phyloP scores from a whole-genome alignment of 2,888 invertebrate species.

The Mactromeris polynyma region DNA sequence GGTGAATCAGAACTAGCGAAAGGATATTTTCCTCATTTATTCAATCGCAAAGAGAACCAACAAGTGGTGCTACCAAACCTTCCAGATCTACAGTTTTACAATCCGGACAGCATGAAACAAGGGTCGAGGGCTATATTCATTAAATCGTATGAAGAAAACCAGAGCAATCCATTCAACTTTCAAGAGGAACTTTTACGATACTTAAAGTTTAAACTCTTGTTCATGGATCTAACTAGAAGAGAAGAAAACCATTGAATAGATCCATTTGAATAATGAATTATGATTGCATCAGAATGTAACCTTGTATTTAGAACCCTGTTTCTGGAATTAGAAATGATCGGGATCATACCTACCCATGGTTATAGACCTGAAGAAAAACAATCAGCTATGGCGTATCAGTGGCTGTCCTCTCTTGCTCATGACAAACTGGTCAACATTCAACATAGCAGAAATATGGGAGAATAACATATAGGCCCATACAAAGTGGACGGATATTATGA shows the following conservation, averaged over 20 bases:
- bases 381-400: conserved; percentile 50
- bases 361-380: conserved; percentile 49
- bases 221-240: not conserved
- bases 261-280: conserved; percentile 56
- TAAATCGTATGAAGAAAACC: conserved; percentile 32
- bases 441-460: conserved; percentile 32
- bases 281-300: conserved; percentile 59
- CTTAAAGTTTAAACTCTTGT: not conserved
- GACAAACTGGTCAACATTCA: conserved; percentile 22
- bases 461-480: conserved; percentile 42
- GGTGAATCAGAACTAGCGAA: conserved; percentile 45
- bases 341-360: conserved; percentile 62
- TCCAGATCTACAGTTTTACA: conserved; percentile 33
- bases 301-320: conserved; percentile 47
- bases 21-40: conserved; percentile 37
- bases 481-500: conserved; percentile 45
- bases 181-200: conserved; percentile 33
- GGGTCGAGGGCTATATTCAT: conserved; percentile 14
- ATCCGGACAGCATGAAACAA: conserved; percentile 35
- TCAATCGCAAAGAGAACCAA: conserved; percentile 39
- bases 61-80: not conserved
- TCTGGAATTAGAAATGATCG: conserved; percentile 41
- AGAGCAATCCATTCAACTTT: conserved; percentile 26
- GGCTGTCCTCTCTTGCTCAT: conserved; percentile 42
- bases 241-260: conserved; percentile 37